A percentile compares a stretch with the other conserved stretches of the same genome.
Conservation (phyloP, 2,797 vertebrate species). For the Hyperoplus lanceolatus region DNA sequence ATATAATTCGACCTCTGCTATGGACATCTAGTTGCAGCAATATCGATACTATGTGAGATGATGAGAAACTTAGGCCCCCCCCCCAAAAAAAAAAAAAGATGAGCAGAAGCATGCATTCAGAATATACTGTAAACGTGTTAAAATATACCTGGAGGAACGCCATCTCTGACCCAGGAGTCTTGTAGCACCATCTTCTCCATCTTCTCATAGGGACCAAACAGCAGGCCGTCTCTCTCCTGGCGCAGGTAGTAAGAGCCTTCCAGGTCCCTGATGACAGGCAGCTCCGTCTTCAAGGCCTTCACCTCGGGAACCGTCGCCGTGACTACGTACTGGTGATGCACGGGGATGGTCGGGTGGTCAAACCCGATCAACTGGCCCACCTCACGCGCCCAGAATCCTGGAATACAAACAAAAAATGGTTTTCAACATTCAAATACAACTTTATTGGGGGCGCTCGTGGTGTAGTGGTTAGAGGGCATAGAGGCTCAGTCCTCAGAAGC, state of each 20-base stretch:
- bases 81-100: too few relatives aligned
- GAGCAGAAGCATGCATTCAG: too few relatives aligned
- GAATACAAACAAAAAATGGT: conserved; percentile 7
- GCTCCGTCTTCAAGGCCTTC: conserved; percentile 92
- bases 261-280: conserved; percentile 95
- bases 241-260: conserved; percentile 96
- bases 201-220: conserved; percentile 96
- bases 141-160: conserved; percentile 92
- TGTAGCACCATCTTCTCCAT: conserved; percentile 96
- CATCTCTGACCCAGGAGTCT: conserved; percentile 93
- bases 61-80: too few relatives aligned
- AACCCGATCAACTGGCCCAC: conserved; percentile 93
- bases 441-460: too few relatives aligned
- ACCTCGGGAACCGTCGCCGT: conserved; percentile 96
- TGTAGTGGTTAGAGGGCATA: too few relatives aligned
- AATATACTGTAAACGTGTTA: background rate
- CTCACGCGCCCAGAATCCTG: conserved; percentile 97
- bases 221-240: conserved; percentile 95
- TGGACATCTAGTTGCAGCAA: too few relatives aligned
- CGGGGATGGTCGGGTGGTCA: conserved; percentile 94
- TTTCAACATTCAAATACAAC: background rate
- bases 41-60: too few relatives aligned
- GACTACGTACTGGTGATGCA: conserved; percentile 97
- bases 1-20: too few relatives aligned
- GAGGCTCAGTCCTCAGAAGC: too few relatives aligned